Percentiles rank a stretch among this genome's conserved stretches.
Conservation (phyloP, 1,140 invertebrate species). For the Helicorthomorpha holstii region DNA sequence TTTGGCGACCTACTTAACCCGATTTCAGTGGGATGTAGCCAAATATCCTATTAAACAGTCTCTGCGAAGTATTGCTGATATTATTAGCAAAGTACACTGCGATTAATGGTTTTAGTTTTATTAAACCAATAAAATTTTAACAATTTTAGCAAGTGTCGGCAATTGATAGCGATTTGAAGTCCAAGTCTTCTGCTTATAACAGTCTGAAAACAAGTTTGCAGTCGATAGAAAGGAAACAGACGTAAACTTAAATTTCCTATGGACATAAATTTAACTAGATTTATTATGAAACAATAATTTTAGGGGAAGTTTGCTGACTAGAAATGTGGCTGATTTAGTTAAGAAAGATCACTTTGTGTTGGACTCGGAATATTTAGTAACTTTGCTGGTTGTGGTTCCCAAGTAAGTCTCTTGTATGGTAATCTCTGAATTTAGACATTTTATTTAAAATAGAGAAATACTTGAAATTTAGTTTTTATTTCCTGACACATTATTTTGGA, state of each 20-base stretch:
- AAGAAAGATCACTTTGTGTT: conserved; percentile 98
- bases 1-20: conserved; percentile 78
- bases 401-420: too few species aligned
- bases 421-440: too few species aligned
- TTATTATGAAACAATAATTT: neutral
- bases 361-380: conserved; percentile 94
- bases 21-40: conserved; percentile 98
- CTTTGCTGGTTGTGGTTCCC: conserved; percentile 90
- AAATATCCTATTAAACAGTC: conserved; percentile 99
- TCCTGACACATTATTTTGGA: too few species aligned
- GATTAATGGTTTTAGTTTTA: too few species aligned
- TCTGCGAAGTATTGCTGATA: conserved; percentile 87
- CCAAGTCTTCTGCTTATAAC: conserved; percentile 88
- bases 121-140: neutral
- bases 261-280: too few species aligned
- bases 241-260: conserved; percentile 43
- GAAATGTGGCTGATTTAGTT: conserved; percentile 89
- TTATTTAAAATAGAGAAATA: too few species aligned
- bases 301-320: conserved; percentile 80
- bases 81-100: conserved; percentile 81
- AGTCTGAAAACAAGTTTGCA: conserved; percentile 90
- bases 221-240: conserved; percentile 95
- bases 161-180: conserved; percentile 94
- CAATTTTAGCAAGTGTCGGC: conserved; percentile 67
- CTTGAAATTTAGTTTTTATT: too few species aligned